phyloP scores from a whole-genome alignment of 2,113 vertebrate genomes.

The Pica pica region DNA sequence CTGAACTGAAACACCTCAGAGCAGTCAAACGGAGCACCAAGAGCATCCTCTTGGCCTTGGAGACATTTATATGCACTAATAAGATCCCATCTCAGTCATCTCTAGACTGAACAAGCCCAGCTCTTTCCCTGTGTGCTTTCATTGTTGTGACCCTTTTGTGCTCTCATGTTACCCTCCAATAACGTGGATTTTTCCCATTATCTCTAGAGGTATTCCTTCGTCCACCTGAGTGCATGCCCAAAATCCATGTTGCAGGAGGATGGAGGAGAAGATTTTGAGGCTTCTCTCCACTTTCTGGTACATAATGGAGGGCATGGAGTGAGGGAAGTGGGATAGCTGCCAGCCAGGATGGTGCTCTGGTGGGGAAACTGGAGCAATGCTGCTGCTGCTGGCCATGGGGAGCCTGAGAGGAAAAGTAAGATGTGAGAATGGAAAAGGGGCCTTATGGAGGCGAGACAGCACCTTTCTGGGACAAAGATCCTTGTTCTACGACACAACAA shows the following conservation, averaged over 20 bases:
- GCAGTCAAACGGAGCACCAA: not conserved
- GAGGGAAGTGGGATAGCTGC: not conserved
- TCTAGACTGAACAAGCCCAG: not conserved
- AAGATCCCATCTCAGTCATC: not conserved
- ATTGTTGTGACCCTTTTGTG: not conserved
- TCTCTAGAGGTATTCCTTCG: not conserved
- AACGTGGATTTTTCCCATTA: not conserved
- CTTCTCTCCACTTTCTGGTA: not conserved
- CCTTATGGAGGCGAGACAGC: not conserved
- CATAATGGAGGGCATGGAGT: not conserved
- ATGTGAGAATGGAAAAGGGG: not conserved
- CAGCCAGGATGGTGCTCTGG: not conserved
- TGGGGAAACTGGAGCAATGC: not conserved
- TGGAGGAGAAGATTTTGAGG: not conserved
- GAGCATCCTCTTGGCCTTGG: not conserved
- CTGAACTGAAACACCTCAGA: not conserved
- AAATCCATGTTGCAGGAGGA: not conserved
- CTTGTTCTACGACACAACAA: not conserved
- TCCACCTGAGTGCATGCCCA: not conserved
- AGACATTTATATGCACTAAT: not conserved
- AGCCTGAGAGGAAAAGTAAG: not conserved
- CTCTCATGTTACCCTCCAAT: too few relatives aligned
- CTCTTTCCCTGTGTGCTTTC: too few relatives aligned
- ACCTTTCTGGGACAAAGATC: not conserved
- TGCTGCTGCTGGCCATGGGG: not conserved